These are phyloP conservation scores for Acipenser transmontanus DNA, from an alignment of 2,797 vertebrate genomes.

Conservation along the genomic window DNA sequence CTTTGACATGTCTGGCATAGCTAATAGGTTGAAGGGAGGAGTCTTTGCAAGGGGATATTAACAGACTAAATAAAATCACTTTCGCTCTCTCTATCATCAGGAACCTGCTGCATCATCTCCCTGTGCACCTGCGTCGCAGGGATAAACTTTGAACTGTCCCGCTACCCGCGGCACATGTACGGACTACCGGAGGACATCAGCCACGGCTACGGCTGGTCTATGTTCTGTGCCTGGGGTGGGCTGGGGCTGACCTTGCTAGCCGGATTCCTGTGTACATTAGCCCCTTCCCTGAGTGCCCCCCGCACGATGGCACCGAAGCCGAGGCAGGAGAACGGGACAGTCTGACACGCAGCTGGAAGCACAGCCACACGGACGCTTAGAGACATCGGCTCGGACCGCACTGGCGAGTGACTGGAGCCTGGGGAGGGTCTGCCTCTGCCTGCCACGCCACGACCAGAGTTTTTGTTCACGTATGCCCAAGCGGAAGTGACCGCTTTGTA, in stretches of 20 bases:
- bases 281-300: conserved; percentile 74
- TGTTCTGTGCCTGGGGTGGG: conserved; percentile 90
- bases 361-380: conserved; percentile 10
- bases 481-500: no score
- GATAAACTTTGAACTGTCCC: conserved; percentile 87
- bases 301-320: conserved; percentile 71
- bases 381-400: no score
- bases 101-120: conserved; percentile 88
- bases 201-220: conserved; percentile 90
- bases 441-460: no score
- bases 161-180: conserved; percentile 82
- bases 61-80: neutral
- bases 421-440: no score
- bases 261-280: conserved; percentile 84
- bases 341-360: conserved; percentile 56
- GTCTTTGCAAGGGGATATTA: no score
- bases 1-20: no score
- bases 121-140: conserved; percentile 88
- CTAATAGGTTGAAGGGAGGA: no score
- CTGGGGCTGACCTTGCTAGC: conserved; percentile 83
- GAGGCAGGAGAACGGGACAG: conserved; percentile 81
- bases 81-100: conserved; percentile 46
- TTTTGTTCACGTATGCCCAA: no score
- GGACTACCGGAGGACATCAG: conserved; percentile 88
- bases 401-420: no score